Evolutionary conservation across 2,113 vertebrate species (phyloP).

Genomic region (Phocoena sinus): DNA sequence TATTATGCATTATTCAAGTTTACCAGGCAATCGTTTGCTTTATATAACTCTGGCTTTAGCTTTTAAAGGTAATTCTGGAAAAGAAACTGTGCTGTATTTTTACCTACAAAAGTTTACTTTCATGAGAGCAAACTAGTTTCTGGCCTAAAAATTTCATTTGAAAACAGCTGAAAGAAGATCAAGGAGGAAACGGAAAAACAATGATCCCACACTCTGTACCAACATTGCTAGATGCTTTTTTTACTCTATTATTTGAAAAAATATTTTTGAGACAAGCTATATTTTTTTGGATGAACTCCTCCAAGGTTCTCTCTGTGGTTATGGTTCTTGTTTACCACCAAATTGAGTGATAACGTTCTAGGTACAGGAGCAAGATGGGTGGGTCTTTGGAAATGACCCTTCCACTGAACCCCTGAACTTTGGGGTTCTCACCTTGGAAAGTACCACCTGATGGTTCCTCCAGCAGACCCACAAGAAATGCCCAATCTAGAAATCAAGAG

Average conservation of each 20-base stretch:
- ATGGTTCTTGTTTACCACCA: not conserved
- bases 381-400: not conserved
- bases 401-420: not conserved
- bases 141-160: not conserved
- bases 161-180: not conserved
- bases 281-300: not conserved
- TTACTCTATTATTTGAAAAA: not conserved
- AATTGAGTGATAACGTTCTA: no score
- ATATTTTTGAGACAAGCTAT: not conserved
- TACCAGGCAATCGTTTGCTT: not conserved
- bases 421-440: not conserved
- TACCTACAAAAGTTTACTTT: not conserved
- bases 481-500: not conserved
- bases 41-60: not conserved
- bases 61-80: not conserved
- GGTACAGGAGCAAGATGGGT: not conserved
- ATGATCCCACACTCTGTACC: not conserved
- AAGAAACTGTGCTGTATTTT: not conserved
- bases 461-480: rapidly evolving
- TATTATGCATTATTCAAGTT: not conserved
- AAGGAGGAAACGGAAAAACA: not conserved
- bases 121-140: not conserved
- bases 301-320: not conserved
- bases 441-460: not conserved
- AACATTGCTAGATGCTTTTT: not conserved